phyloP scores from a whole-genome alignment of 2,797 vertebrate genomes.

The Taenioides sp. region DNA sequence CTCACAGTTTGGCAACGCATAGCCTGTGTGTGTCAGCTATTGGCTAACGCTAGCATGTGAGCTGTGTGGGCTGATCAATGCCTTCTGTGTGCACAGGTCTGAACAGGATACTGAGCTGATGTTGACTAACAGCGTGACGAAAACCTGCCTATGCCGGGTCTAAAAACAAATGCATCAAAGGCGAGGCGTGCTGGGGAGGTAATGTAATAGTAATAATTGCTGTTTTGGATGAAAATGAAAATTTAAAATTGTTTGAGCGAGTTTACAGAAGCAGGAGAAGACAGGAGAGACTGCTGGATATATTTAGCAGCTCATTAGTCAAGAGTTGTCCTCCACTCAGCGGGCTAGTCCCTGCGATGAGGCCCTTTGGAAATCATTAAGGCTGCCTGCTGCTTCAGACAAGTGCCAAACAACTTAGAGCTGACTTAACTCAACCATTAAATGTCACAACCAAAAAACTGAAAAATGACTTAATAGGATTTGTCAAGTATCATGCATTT shows the following conservation, averaged over 20 bases:
- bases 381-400: constrained; percentile 68
- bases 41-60: constrained; percentile 37
- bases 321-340: constrained; percentile 71
- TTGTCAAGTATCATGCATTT: neutral
- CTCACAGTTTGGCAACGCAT: constrained; percentile 35
- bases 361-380: constrained; percentile 73
- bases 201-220: neutral
- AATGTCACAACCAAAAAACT: neutral
- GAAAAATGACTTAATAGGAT: neutral
- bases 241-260: neutral
- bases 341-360: constrained; percentile 68
- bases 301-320: constrained; percentile 79
- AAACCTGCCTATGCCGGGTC: constrained; percentile 37
- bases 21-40: constrained; percentile 36
- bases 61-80: constrained; percentile 49
- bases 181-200: constrained; percentile 5
- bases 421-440: constrained; percentile 23
- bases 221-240: neutral
- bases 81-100: constrained; percentile 53
- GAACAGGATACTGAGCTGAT: constrained; percentile 50
- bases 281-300: constrained; percentile 66
- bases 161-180: constrained; percentile 40
- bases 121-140: constrained; percentile 57
- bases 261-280: constrained; percentile 49
- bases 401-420: constrained; percentile 62